Evolutionary conservation across 2,797 vertebrate species (phyloP), one percentile per base, ranked within the genome.

Genomic region (Anabacerthia variegaticeps): DNA sequence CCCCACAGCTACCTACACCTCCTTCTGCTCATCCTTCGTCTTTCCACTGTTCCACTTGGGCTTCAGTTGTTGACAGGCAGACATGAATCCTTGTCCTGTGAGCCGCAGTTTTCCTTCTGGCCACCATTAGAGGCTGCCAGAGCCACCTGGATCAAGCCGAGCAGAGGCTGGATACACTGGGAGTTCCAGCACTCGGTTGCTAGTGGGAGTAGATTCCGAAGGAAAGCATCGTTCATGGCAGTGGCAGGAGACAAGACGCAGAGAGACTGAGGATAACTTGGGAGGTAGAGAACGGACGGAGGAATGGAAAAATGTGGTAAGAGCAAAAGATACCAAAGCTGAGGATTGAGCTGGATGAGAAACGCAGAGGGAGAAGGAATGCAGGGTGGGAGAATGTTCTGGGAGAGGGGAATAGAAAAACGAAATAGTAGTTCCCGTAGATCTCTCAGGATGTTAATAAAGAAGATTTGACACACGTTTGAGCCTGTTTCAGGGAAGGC

Each of bases 301-400:
- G 90, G 87, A 94, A 88, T 81, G 75, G 89, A 91, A 95, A 80
- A 26, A 97, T 80, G 84, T 93, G 83, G 69, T 61, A 81, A 79
- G 85, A 65, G 39, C 37, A 51, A 66, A 69, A 78, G 56, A 14
- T 49, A 10, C 22, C 23, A 27, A 85, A 66, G 37, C 24, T 43
- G 15, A n/a, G 37, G 44, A 20, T 39, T 3, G 6, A 75, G 28
- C 7, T 2, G 13, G 32, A 71, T 61, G 39, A 80, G 58, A 85
- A 61, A 43, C 12, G 22, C 2, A n/a, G 62, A 49, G 37, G 66
- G 55, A 43, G 17, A 37, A 74, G 22, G 49, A 75, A 55, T 39
- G 28, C 58, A 39, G 67, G 63, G 55, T 55, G 59, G 51, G 78
- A 62, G 20, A 88, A 23, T 78, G 14, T 69, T n/a, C 54, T 15